Base-by-base conservation (phyloP, 2,113 vertebrate species). In the Tachysurus vachellii region DNA sequence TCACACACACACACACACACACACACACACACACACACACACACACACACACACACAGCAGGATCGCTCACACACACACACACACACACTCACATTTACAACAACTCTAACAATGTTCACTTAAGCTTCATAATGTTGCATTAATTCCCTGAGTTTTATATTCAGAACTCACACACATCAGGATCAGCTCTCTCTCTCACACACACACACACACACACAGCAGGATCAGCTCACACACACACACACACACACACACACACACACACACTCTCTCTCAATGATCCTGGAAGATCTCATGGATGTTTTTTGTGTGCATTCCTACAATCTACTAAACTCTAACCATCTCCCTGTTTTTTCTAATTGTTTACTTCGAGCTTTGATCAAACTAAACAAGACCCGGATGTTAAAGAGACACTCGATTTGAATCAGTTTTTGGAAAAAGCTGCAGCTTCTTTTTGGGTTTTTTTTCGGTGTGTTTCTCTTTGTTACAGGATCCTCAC, bases 401-500 rank as follows among this genome's bases (percentile, higher is more conserved):
- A 50, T 44, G 28, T n/a, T 66, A 3, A 2, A 28, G 5, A 17
- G 57, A 62, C 44, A 11, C 11, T 26, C 12, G 75, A 54, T 77
- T 17, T n/a, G 21, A 53, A 23, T 31, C n/a, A 1, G 14, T 16
- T 56, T 54, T 14, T 0, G 28, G 28, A 23, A 16, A 16, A 56
- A 80, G n/a, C n/a, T 2, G 14, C 28, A 21, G 26, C 14, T 79
- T 53, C 4, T 77, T 26, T 77, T 53, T 11, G 0, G n/a, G 53
- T 76, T 44, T n/a, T 75, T 50, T 21, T 26, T 50, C 23, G 9
- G 42, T 50, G 75, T 26, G 28, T 56, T 7, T 79, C 77, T 80
- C 57, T 80, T 54, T 80, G 77, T 80, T 59, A 2, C 56, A 56
- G 76, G 79, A 80, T 80, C 79, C 28, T 80, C 56, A 80, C 13